Base-by-base conservation (phyloP, 1,140 invertebrate species). In the Heliconius melpomene region DNA sequence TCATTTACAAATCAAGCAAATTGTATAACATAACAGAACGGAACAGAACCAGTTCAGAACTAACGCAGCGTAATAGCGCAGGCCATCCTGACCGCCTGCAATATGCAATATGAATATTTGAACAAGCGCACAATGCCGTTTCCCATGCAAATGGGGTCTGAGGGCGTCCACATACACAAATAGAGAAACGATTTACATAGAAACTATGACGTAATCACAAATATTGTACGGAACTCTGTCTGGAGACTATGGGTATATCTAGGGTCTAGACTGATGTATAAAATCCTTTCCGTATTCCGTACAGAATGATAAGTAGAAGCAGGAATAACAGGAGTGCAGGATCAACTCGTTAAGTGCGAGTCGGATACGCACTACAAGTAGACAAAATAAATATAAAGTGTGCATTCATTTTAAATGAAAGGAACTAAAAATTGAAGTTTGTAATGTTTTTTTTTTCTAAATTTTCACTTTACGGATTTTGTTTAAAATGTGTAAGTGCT, bases 101-200 rank as follows among this genome's bases (percentile, higher is more conserved):
- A 36, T 57, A 75, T 57, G 74, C 74, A 75, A n/a, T 75, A 75
- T 75, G 74, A 75, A 75, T 75, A 75, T 75, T 38, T 75, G 74
- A 75, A 29, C 32, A 29, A 75, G 26, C 50, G 32, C 52, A 75
- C 74, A 75, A 75, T 57, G 50, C 40, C 32, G 74, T 75, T 60
- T 38, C 74, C 74, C 74, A 75, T 75, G 74, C 74, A 75, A 75
- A 75, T 75, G 54, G 74, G 7, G 23, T 74, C 50, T 57, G 74
- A 75, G 50, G 74, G 74, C 50, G 74, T 75, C 74, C 54, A 54
- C 73, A 20, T 75, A 57, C 20, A 75, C 74, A 57, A 57, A 75
- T 57, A 36, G 29, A 52, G 54, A 60, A 32, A 54, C 50, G 54
- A 75, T 75, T 75, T 60, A 75, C 50, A 75, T 75, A 80, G 72